Evolutionary conservation across 1,140 invertebrate genomes (phyloP).

Genomic region (Halesus radiatus): DNA sequence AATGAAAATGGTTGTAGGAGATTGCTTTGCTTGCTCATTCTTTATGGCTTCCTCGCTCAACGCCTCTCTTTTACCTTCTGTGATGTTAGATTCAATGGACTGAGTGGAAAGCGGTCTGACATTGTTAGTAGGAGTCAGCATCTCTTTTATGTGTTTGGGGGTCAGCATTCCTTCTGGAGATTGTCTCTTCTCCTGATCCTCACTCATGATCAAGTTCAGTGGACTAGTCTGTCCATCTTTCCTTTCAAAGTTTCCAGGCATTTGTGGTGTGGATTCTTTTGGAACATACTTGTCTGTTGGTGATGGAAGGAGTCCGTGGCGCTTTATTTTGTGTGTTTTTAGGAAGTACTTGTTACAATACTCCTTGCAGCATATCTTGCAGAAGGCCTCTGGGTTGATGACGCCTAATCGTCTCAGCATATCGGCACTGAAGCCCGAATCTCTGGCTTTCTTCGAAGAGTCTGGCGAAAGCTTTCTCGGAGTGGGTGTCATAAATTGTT

Average conservation of each 20-base stretch:
- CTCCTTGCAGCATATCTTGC: conserved; percentile 95
- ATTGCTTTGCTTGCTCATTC: conserved; percentile 64
- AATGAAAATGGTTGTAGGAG: conserved; percentile 67
- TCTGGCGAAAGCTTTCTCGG: conserved; percentile 74
- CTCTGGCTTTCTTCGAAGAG: conserved; percentile 74
- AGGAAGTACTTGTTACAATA: conserved; percentile 96
- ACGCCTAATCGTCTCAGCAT: conserved; percentile 82
- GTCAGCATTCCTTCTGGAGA: conserved; percentile 61
- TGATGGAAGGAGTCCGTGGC: conserved; percentile 80
- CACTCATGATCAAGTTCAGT: conserved; percentile 74
- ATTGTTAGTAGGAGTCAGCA: conserved; percentile 62
- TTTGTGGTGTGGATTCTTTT: conserved; percentile 61
- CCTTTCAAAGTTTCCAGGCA: conserved; percentile 62
- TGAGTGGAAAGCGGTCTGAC: conserved; percentile 59
- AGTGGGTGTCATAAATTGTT: conserved; percentile 69
- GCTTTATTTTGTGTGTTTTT: conserved; percentile 89
- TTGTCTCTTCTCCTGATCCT: conserved; percentile 59
- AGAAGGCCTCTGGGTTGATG: conserved; percentile 90
- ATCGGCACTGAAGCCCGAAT: conserved; percentile 77
- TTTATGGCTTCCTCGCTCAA: conserved; percentile 62
- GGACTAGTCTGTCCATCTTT: conserved; percentile 73
- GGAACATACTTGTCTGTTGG: conserved; percentile 69
- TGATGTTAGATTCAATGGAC: conserved; percentile 60
- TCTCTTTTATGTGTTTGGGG: conserved; percentile 60
- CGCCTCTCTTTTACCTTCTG: conserved; percentile 52